Evolutionary conservation across 2,113 vertebrate species (phyloP), one percentile per base, ranked within the genome.

Genomic region (Myocastor coypus): DNA sequence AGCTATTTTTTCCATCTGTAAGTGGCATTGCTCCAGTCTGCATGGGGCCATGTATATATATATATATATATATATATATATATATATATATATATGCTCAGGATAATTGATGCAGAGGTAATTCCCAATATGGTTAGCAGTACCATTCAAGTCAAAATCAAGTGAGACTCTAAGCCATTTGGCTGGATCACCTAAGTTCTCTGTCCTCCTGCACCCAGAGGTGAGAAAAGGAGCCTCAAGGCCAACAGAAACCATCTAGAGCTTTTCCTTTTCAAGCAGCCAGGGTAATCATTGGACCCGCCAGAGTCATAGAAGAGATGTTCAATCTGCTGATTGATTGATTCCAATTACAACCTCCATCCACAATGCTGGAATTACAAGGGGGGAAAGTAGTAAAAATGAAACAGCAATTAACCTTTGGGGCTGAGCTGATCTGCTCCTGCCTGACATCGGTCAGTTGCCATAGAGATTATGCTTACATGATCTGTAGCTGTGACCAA

Each of bases 371-470:
- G 87, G 90, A 98, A 93, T 97, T 98, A 85, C 91, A 96, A 92
- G 55, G 19, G 6, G 46, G 2, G 3, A 30, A 94, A 90, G 87
- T 85, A 69, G 69, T 92, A 92, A 91, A 98, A 98, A 98, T 97
- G 97, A 98, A 98, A 97, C 57, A 97, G 94, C 97, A 98, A 98
- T 98, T 98, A 98, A 98, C 97, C 98, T 98, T 98, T 98, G 96
- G 89, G 97, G 97, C 96, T 96, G 6, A 50, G 90, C 46, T 75
- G 96, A 98, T 98, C 96, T 97, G 95, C 80, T 97, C 93, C 97
- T 94, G 61, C 80, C 77, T 95, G 96, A 97, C 89, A 61, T 16
- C 95, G 97, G 92, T 98, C 97, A 98, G 98, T 98, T 98, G 96
- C 98, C 98, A 98, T 98, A 98, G 98, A 97, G 95, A 98, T 98